Conservation (phyloP, 1,140 invertebrate genomes). For the Acromyrmex echinatior region DNA sequence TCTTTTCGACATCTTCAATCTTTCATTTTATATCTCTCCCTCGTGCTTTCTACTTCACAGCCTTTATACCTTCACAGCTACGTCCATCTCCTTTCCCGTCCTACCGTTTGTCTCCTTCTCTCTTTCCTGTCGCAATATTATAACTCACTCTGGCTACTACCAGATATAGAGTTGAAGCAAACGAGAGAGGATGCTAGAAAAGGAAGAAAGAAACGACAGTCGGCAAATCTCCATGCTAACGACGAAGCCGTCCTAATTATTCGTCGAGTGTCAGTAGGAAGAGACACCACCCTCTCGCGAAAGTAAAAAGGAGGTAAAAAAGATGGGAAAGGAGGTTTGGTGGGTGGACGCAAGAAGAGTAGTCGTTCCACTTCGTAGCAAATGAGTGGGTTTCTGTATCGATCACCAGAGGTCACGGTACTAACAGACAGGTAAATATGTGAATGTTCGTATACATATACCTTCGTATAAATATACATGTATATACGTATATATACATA, state of each 20-base stretch:
- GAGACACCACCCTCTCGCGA: conserved; percentile 27
- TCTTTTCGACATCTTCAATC: conserved; percentile 42
- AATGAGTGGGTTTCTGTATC: conserved; percentile 75
- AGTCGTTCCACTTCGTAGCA: conserved; percentile 74
- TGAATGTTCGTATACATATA: conserved; percentile 40
- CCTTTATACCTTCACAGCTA: background rate
- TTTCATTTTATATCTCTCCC: conserved; percentile 57
- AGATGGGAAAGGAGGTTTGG: background rate
- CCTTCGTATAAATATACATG: background rate
- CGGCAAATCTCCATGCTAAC: conserved; percentile 80
- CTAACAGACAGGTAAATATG: conserved; percentile 64
- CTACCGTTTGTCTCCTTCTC: conserved; percentile 39
- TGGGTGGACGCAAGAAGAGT: conserved; percentile 32
- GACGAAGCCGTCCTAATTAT: conserved; percentile 80
- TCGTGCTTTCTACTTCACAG: conserved; percentile 26
- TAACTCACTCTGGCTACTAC: conserved; percentile 45
- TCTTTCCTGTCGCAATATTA: conserved; percentile 14
- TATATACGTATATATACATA: background rate
- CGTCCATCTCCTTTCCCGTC: conserved; percentile 12
- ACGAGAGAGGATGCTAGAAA: background rate
- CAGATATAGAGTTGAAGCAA: background rate
- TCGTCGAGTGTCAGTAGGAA: conserved; percentile 75
- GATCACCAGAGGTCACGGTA: conserved; percentile 76
- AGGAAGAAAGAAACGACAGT: conserved; percentile 60
- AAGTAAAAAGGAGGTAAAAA: background rate